These are phyloP conservation scores for Intellagama lesueurii DNA, from an alignment of 2,797 vertebrate species.

Conservation along the genomic window DNA sequence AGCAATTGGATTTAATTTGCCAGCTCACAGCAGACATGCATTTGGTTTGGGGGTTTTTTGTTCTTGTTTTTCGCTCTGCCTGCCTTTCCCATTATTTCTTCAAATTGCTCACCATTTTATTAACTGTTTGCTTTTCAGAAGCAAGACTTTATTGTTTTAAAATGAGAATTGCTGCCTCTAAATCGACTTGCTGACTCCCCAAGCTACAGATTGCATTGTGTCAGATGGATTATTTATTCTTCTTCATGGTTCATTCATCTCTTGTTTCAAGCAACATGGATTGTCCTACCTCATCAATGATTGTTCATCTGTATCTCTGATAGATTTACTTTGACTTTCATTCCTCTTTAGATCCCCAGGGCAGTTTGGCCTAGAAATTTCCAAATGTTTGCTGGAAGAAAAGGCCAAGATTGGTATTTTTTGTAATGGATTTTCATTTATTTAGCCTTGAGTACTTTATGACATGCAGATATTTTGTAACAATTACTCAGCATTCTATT, in stretches of 20 bases:
- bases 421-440: background rate
- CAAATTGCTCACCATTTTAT: background rate
- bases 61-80: background rate
- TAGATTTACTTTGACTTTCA: background rate
- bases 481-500: background rate
- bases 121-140: slow-evolving; percentile 35
- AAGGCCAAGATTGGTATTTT: background rate
- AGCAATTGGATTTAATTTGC: background rate
- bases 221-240: background rate
- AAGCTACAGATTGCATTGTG: slow-evolving; percentile 33
- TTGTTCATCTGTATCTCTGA: slow-evolving; percentile 9
- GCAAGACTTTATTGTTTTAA: background rate
- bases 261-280: slow-evolving; percentile 7
- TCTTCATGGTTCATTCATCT: slow-evolving; percentile 13
- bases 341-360: background rate
- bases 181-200: slow-evolving; percentile 32
- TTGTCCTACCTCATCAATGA: background rate
- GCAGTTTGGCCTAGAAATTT: background rate
- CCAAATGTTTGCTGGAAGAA: background rate
- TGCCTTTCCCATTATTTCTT: slow-evolving; percentile 13
- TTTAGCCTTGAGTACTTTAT: background rate
- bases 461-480: background rate
- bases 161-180: slow-evolving; percentile 9
- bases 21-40: background rate
- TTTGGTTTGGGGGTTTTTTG: slow-evolving; percentile 17